phyloP scores from a whole-genome alignment of 2,113 vertebrate species.

The Mellivora capensis region DNA sequence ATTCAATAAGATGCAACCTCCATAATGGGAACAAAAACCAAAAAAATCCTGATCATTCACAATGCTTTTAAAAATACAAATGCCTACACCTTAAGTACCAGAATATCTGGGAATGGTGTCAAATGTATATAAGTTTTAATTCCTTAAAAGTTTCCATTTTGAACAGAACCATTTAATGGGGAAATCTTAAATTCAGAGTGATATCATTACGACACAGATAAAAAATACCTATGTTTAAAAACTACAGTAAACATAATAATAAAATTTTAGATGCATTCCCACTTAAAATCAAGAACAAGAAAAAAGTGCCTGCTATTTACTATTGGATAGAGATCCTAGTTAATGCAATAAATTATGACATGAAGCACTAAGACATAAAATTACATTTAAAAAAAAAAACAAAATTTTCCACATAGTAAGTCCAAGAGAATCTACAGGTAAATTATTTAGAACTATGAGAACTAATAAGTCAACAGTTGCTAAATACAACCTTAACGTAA shows the following conservation, averaged over 20 bases:
- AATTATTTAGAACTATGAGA: not conserved
- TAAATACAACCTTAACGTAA: not conserved
- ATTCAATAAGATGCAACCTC: not conserved
- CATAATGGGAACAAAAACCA: not conserved
- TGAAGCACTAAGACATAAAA: not conserved
- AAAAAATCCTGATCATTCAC: not conserved
- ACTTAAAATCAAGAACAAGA: not conserved
- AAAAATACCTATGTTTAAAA: not conserved
- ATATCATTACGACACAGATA: not conserved
- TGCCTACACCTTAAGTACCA: not conserved
- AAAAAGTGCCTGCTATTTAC: not conserved
- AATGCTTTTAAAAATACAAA: slow-evolving; percentile 9
- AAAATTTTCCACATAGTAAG: not conserved
- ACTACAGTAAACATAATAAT: not conserved
- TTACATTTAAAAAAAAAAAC: not conserved
- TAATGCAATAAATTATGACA: not conserved
- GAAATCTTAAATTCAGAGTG: not conserved
- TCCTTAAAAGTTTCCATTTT: not conserved
- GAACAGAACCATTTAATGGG: not conserved
- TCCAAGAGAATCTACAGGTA: not conserved
- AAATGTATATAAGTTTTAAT: not conserved
- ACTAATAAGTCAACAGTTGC: not conserved
- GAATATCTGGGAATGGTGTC: not conserved
- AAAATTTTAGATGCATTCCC: not conserved
- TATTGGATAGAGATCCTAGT: not conserved